phyloP scores from a whole-genome alignment of 2,113 vertebrate genomes.

The Platichthys stellatus region DNA sequence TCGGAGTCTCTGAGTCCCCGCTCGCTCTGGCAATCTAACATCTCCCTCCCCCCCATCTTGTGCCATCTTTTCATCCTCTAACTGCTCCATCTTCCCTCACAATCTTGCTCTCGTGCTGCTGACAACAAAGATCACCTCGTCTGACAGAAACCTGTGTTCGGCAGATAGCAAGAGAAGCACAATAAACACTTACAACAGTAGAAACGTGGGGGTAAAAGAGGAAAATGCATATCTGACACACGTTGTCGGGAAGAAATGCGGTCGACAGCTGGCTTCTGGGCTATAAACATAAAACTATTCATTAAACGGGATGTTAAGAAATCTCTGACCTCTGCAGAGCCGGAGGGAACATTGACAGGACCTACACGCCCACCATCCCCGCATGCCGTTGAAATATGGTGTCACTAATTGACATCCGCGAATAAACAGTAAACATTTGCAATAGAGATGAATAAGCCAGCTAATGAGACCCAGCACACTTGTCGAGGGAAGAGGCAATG shows the following conservation, averaged over 20 bases:
- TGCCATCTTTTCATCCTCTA: constrained; percentile 73
- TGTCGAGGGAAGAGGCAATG: constrained; percentile 24
- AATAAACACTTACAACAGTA: constrained; percentile 58
- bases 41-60: constrained; percentile 59
- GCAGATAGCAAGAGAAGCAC: constrained; percentile 60
- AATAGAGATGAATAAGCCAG: constrained; percentile 38
- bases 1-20: constrained; percentile 65
- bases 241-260: constrained; percentile 30
- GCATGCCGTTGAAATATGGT: constrained; percentile 15
- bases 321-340: constrained; percentile 39
- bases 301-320: constrained; percentile 13
- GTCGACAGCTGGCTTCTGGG: constrained; percentile 42
- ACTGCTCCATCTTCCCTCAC: constrained; percentile 66
- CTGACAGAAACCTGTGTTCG: constrained; percentile 58
- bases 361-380: neutral
- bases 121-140: constrained; percentile 69
- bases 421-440: constrained; percentile 39
- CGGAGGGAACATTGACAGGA: constrained; percentile 29
- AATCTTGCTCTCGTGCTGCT: constrained; percentile 68
- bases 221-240: constrained; percentile 50
- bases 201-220: neutral
- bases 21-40: constrained; percentile 74
- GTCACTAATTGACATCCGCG: constrained; percentile 44
- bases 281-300: constrained; percentile 35
- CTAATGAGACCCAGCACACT: constrained; percentile 52